These are phyloP conservation scores for Opisthograptis luteolata DNA, from an alignment of 2,888 invertebrate species.

Conservation along the genomic window DNA sequence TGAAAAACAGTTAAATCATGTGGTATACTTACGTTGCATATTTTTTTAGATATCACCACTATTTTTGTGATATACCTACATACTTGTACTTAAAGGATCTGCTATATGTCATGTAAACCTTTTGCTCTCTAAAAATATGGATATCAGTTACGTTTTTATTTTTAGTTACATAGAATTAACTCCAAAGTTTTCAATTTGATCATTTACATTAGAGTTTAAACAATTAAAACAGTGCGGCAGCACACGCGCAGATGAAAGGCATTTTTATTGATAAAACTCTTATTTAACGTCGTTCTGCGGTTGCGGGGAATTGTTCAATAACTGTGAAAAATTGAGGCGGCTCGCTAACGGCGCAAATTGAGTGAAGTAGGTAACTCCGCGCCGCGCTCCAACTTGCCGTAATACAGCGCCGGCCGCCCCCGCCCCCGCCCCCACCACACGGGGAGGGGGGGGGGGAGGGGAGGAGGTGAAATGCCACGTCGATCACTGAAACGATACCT, in stretches of 20 bases:
- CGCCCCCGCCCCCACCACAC: not conserved
- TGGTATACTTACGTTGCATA: too few species aligned
- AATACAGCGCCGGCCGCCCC: constrained; percentile 23
- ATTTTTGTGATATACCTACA: too few species aligned
- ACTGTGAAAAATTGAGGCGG: constrained; percentile 75
- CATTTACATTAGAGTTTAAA: too few species aligned
- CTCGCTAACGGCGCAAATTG: constrained; percentile 75
- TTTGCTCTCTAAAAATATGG: too few species aligned
- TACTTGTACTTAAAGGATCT: too few species aligned
- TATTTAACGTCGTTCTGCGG: constrained; percentile 61
- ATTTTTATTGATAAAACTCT: constrained; percentile 57
- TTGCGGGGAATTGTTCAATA: constrained; percentile 66
- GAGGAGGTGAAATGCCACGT: constrained; percentile 17
- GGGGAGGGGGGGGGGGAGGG: constrained; percentile 27
- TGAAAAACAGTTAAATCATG: too few species aligned
- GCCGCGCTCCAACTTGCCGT: constrained; percentile 23
- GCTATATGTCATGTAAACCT: too few species aligned
- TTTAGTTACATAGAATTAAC: too few species aligned
- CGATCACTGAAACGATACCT: constrained; percentile 43
- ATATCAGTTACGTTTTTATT: too few species aligned
- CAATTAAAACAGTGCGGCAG: constrained; percentile 25
- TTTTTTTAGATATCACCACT: too few species aligned
- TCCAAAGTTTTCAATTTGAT: too few species aligned
- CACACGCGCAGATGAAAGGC: too few species aligned
- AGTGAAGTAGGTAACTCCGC: constrained; percentile 65